Evolutionary conservation across 2,888 invertebrate genomes (phyloP).

Genomic region (Spialia ferax): DNA sequence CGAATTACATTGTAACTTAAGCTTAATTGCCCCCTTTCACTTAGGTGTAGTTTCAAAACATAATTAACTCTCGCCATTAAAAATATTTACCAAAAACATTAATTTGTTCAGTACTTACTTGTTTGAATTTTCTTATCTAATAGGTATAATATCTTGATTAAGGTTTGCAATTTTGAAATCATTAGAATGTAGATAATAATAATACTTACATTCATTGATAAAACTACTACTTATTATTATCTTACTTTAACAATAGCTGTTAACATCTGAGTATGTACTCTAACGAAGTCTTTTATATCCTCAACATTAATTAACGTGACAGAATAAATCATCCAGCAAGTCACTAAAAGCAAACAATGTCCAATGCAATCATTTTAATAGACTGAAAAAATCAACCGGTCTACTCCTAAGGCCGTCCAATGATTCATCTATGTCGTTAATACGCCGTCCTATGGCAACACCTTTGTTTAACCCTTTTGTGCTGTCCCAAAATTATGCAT

Average conservation of each 20-base stretch:
- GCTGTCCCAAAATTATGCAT: constrained; percentile 69
- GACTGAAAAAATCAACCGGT: constrained; percentile 65
- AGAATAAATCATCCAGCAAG: constrained; percentile 61
- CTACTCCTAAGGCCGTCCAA: constrained; percentile 70
- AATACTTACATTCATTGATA: no score
- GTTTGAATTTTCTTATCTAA: no score
- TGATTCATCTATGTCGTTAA: constrained; percentile 78
- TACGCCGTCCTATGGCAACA: constrained; percentile 72
- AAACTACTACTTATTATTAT: neutral
- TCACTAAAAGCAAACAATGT: constrained; percentile 11
- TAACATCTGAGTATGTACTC: neutral
- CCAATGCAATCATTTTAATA: constrained; percentile 56
- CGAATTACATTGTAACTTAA: no score
- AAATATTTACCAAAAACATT: neutral
- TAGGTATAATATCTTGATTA: no score
- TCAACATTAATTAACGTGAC: constrained; percentile 54
- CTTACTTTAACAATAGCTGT: neutral
- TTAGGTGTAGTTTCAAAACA: no score
- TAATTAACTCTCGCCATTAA: neutral
- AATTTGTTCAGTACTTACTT: no score
- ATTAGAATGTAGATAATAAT: no score
- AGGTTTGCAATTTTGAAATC: no score
- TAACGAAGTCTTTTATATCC: constrained; percentile 33
- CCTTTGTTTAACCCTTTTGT: constrained; percentile 82
- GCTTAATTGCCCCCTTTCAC: no score